These are phyloP conservation scores for Drosophila histrio DNA, from an alignment of 2,888 invertebrate species.

Conservation along the genomic window DNA sequence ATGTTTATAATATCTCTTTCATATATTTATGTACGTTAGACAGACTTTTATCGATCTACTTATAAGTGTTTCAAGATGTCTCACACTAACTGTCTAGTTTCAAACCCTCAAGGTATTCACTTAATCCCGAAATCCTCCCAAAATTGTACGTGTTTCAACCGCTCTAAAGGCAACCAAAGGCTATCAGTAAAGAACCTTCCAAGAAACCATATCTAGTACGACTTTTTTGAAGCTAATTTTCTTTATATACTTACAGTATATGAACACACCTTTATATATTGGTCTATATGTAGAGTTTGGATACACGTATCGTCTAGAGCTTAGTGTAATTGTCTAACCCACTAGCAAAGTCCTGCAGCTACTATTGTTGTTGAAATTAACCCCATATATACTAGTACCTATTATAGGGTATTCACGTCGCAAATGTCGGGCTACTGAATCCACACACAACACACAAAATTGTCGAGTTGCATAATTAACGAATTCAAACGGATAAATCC, in stretches of 20 bases:
- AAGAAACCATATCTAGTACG: constrained; percentile 41
- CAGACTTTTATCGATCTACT: constrained; percentile 56
- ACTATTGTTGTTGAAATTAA: constrained; percentile 61
- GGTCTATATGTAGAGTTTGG: constrained; percentile 20
- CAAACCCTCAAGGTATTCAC: constrained; percentile 59
- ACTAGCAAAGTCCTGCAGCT: constrained; percentile 68
- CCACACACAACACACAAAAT: constrained; percentile 19
- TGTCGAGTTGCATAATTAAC: constrained; percentile 71
- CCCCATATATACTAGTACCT: constrained; percentile 7
- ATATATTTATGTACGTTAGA: constrained; percentile 34
- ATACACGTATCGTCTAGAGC: constrained; percentile 30
- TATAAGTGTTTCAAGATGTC: constrained; percentile 65
- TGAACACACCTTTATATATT: constrained; percentile 8
- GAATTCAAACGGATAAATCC: constrained; percentile 19
- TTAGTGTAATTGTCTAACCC: constrained; percentile 25
- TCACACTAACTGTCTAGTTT: constrained; percentile 36
- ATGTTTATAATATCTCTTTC: constrained; percentile 36
- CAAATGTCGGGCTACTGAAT: constrained; percentile 69
- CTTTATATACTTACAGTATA: constrained; percentile 9
- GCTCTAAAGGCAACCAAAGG: constrained; percentile 49
- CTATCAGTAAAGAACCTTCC: constrained; percentile 82
- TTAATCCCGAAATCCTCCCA: constrained; percentile 28
- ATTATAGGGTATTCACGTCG: constrained; percentile 5
- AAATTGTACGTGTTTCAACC: constrained; percentile 34
- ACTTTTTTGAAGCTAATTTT: constrained; percentile 44